phyloP scores from a whole-genome alignment of 2,888 invertebrate genomes.

The Leptinotarsa tumamoca region DNA sequence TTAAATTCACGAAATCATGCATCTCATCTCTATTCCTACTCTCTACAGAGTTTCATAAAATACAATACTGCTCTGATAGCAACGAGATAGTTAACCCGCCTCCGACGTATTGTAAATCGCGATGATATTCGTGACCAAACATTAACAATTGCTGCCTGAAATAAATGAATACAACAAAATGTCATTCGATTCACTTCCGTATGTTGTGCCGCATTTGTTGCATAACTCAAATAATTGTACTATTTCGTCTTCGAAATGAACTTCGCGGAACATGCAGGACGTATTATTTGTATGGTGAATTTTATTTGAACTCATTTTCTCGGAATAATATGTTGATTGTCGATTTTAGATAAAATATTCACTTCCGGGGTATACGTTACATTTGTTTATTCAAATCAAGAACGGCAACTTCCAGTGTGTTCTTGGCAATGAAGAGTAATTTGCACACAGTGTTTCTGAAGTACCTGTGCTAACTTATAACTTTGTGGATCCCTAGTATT shows the following conservation, averaged over 20 bases:
- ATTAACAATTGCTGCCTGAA: slow-evolving; percentile 41
- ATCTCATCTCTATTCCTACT: too few relatives aligned
- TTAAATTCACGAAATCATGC: too few relatives aligned
- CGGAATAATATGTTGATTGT: too few relatives aligned
- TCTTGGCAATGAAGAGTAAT: too few relatives aligned
- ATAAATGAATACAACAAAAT: slow-evolving; percentile 45
- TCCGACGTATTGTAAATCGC: slow-evolving; percentile 32
- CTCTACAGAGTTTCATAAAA: slow-evolving; percentile 3
- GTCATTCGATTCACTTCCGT: slow-evolving; percentile 41
- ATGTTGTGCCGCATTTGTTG: slow-evolving; percentile 36
- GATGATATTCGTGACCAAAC: slow-evolving; percentile 43
- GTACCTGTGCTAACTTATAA: too few relatives aligned
- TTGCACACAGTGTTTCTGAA: too few relatives aligned
- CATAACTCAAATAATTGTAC: slow-evolving; percentile 39
- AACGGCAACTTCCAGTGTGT: too few relatives aligned
- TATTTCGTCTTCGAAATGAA: background rate
- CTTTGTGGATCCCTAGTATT: too few relatives aligned
- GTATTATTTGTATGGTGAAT: background rate
- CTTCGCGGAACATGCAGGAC: background rate
- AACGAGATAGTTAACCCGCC: slow-evolving; percentile 25
- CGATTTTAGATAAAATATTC: too few relatives aligned
- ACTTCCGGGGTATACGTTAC: too few relatives aligned
- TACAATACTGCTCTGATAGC: slow-evolving; percentile 25
- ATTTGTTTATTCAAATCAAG: too few relatives aligned
- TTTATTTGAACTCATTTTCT: too few relatives aligned